These are phyloP conservation scores for Sebastes glaucus DNA, from an alignment of 2,797 vertebrate species.

Conservation along the genomic window DNA sequence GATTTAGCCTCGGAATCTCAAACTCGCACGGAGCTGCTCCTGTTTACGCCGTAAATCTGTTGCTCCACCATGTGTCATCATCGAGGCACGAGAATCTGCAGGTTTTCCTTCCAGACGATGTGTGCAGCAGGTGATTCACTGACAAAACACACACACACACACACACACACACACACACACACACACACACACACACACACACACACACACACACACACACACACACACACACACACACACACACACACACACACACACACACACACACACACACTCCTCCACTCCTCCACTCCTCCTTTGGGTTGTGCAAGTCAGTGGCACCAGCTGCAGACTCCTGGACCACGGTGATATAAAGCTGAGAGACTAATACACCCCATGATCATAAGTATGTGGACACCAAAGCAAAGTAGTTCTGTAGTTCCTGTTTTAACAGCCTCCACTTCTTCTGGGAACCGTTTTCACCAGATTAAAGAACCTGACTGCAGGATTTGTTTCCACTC, in stretches of 20 bases:
- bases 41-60: constrained; percentile 77
- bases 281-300: not conserved
- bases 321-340: not conserved
- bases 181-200: not conserved
- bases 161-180: not conserved
- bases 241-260: not conserved
- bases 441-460: not conserved
- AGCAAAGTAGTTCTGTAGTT: not conserved
- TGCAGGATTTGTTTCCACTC: not conserved
- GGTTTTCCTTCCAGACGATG: not conserved
- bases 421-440: not conserved
- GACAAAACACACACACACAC: not conserved
- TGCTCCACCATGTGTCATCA: constrained; percentile 24
- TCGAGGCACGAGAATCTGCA: constrained; percentile 25
- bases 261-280: not conserved
- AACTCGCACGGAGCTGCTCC: constrained; percentile 65
- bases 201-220: not conserved
- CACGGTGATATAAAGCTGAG: not conserved
- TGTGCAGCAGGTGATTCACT: constrained; percentile 3
- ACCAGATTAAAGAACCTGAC: not conserved
- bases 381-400: not conserved
- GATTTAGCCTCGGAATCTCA: constrained; percentile 82
- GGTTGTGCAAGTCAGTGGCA: not conserved
- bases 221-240: not conserved
- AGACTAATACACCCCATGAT: not conserved